Evolutionary conservation across 2,113 vertebrate genomes (phyloP).

Genomic region (Phylloscopus whistleri): DNA sequence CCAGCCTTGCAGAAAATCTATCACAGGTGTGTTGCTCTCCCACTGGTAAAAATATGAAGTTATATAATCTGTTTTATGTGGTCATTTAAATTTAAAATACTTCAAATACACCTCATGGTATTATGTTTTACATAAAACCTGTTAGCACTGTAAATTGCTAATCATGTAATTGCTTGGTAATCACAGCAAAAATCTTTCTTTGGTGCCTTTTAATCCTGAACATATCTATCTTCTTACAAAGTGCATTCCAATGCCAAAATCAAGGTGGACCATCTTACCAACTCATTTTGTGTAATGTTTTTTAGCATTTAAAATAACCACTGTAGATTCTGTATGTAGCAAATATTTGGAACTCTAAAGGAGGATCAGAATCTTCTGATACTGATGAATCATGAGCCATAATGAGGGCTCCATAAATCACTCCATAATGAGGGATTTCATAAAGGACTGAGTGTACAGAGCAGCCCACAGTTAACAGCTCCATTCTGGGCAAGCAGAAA

Average conservation of each 20-base stretch:
- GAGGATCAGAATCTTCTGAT: not conserved
- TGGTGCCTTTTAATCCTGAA: not conserved
- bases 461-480: not conserved
- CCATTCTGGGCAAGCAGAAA: not conserved
- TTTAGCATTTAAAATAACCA: not conserved
- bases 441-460: not conserved
- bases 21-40: constrained; percentile 53
- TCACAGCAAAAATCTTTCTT: not conserved
- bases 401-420: too few relatives aligned
- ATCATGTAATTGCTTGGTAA: not conserved
- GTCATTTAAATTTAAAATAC: not conserved
- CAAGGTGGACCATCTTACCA: not conserved
- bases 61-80: not conserved
- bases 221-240: not conserved
- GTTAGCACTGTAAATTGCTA: not conserved
- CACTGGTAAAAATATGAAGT: not conserved
- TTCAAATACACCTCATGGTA: not conserved
- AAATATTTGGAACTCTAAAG: not conserved
- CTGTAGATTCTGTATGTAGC: not conserved
- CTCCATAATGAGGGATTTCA: not conserved
- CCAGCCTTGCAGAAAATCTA: constrained; percentile 48
- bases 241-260: not conserved
- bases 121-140: not conserved
- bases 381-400: not conserved
- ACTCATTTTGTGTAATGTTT: not conserved